A percentile compares a stretch with the other conserved stretches of the same genome.
Conservation (phyloP, 2,797 vertebrate species). For the Megalops cyprinoides region DNA sequence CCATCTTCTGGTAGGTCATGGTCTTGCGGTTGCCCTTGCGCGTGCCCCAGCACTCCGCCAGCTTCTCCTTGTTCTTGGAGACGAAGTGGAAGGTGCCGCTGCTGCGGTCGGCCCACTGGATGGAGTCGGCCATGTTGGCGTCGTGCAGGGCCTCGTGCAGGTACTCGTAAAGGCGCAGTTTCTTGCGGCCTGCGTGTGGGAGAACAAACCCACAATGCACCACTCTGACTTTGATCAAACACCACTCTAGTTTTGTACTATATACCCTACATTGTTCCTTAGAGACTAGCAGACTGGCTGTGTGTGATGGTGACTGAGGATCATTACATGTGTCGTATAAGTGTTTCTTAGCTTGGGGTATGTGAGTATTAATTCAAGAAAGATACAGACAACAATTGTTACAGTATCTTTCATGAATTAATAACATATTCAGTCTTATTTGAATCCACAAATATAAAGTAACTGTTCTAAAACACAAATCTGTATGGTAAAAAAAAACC, state of each 20-base stretch:
- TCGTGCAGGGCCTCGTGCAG: conserved; percentile 88
- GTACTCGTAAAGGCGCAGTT: conserved; percentile 92
- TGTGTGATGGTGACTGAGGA: not conserved
- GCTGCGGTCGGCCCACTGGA: conserved; percentile 92
- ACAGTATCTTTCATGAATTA: no score
- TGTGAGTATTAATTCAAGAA: no score
- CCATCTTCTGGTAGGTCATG: conserved; percentile 99
- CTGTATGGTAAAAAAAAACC: no score
- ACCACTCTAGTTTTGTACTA: not conserved
- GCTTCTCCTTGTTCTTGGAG: conserved; percentile 97
- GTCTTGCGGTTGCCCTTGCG: conserved; percentile 97
- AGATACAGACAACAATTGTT: no score
- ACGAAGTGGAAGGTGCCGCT: conserved; percentile 94
- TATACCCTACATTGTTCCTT: not conserved
- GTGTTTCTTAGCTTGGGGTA: no score
- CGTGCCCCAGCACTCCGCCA: conserved; percentile 94
- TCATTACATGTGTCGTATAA: not conserved
- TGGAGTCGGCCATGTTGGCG: conserved; percentile 89
- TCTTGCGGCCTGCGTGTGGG: conserved; percentile 82
- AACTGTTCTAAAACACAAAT: no score
- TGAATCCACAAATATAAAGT: no score
- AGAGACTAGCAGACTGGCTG: not conserved
- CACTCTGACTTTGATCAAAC: not conserved
- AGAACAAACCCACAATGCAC: not conserved
- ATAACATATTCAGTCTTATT: no score